Evolutionary conservation across 2,888 invertebrate species (phyloP).

Genomic region (Agrochola litura): DNA sequence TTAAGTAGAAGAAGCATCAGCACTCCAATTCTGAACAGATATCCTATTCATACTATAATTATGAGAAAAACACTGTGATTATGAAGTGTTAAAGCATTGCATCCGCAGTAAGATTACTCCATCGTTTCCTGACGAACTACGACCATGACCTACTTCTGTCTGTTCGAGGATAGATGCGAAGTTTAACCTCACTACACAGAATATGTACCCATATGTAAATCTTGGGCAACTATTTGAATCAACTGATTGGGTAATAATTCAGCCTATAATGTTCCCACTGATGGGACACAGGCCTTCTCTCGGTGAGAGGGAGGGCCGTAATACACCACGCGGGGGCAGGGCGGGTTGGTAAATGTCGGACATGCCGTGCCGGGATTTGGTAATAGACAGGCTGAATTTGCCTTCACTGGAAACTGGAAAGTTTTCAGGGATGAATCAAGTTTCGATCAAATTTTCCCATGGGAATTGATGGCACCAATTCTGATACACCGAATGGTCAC

Average conservation of each 20-base stretch:
- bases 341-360: too few relatives aligned
- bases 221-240: conserved; percentile 10
- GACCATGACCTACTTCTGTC: conserved; percentile 58
- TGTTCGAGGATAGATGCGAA: conserved; percentile 54
- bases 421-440: neutral
- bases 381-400: neutral
- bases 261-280: too few relatives aligned
- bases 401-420: neutral
- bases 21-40: conserved; percentile 28
- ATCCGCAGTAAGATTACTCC: conserved; percentile 54
- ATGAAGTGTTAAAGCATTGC: conserved; percentile 47
- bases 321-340: too few relatives aligned
- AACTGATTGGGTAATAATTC: neutral
- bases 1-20: conserved; percentile 25
- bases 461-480: neutral
- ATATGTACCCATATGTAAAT: neutral
- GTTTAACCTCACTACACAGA: conserved; percentile 9
- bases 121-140: conserved; percentile 59
- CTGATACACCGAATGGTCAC: neutral
- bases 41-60: conserved; percentile 31
- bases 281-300: too few relatives aligned
- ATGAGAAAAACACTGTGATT: conserved; percentile 37
- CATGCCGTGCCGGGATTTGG: neutral
- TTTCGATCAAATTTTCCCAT: neutral
- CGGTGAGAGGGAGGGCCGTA: too few relatives aligned